Evolutionary conservation across 2,888 invertebrate genomes (phyloP), one percentile per base, ranked within the genome.

Genomic region (Pherbina coryleti): DNA sequence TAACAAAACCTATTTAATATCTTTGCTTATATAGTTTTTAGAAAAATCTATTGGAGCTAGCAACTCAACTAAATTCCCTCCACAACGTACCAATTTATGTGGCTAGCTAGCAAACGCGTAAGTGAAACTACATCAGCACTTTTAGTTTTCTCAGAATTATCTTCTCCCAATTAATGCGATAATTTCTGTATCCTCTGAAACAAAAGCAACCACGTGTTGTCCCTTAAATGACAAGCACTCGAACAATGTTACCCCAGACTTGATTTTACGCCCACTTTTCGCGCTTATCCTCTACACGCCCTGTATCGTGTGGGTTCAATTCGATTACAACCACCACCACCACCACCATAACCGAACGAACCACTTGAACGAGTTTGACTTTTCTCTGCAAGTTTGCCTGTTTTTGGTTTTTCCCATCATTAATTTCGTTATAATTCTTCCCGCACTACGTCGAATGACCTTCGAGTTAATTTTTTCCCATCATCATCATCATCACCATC

Each of bases 361-460:
- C 55, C 19, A 55, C n/a, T 25, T 62, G 17, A 19, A 62, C 8
- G 25, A 31, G 49, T 22, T 51, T 14, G 28, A 69, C 28, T 69
- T 28, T 51, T 53, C 51, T 69, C 51, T 69, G 25, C 69, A 67
- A 60, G 37, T 73, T 73, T 62, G 44, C 28, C 44, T 62, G 60
- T 31, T 31, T 53, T 69, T 28, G 5, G 62, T 60, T 37, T 60
- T 73, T 73, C 62, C 60, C 73, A 73, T 73, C 62, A 73, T 73
- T 73, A 62, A 73, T 62, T 73, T 73, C n/a, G 73, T 73, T 62
- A 73, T 73, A 73, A 73, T 73, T 73, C 19, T 62, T 62, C 51
- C 17, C 62, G 5, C 73, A 57, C 62, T 62, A 31, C 22, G 7
- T n/a, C 62, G 4, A 25, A 17, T 49, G 11, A 51, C 25, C 49